phyloP scores from a whole-genome alignment of 2,113 vertebrate genomes.

The Illadopsis cleaveri region DNA sequence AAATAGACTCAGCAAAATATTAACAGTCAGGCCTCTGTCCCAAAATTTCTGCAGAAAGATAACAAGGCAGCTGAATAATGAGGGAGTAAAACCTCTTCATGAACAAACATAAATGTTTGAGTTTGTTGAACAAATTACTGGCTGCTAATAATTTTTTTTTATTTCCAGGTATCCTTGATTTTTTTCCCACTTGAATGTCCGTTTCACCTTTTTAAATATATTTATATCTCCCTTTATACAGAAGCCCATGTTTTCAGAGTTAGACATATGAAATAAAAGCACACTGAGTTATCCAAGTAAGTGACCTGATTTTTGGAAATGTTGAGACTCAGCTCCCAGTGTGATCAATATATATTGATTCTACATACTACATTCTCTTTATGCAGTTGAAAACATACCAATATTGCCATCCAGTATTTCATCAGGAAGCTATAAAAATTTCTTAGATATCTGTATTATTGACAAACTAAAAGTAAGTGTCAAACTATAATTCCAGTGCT shows the following conservation, averaged over 20 bases:
- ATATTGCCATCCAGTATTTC: slow-evolving; percentile 23
- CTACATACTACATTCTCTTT: slow-evolving; percentile 1
- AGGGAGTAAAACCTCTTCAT: neutral
- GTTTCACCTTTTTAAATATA: neutral
- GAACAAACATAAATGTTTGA: neutral
- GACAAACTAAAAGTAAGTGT: slow-evolving; percentile 36
- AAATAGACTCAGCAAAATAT: neutral
- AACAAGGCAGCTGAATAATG: neutral
- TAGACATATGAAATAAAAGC: neutral
- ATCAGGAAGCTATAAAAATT: slow-evolving; percentile 42
- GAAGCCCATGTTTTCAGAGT: neutral
- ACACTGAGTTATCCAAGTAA: neutral
- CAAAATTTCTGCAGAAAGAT: neutral
- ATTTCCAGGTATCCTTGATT: neutral
- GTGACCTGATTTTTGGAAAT: slow-evolving; percentile 30
- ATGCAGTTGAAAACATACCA: slow-evolving; percentile 29
- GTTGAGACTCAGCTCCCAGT: neutral
- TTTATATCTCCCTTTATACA: neutral
- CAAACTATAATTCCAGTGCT: slow-evolving; percentile 13
- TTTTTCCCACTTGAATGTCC: neutral
- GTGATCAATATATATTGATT: slow-evolving; percentile 45
- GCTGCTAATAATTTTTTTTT: neutral
- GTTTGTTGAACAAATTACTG: neutral
- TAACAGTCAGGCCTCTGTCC: neutral
- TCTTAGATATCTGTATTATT: slow-evolving; percentile 21